Evolutionary conservation across 2,797 vertebrate species (phyloP), one percentile per base, ranked within the genome.

Genomic region (Takifugu ocellatus): DNA sequence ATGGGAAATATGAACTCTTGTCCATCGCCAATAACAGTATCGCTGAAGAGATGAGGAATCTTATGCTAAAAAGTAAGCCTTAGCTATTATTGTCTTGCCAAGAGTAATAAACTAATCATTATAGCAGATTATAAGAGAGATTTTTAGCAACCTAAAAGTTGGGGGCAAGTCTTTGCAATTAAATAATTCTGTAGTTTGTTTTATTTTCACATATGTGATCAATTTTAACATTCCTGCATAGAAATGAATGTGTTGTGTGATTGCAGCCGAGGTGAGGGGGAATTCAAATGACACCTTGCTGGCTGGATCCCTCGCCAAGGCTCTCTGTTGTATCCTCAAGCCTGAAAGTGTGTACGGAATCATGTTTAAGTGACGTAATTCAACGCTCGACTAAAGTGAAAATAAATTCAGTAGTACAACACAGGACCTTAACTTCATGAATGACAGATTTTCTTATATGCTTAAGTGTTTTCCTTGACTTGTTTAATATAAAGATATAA

Each of bases 1-100:
- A 98, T 49, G 97, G 97, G 51, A 99, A 98, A 84, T 98, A 98
- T 0, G 96, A 98, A 70, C 87, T 99, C 49, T 82, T 99, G 61
- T 89, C 96, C 2, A 90, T 94, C 0, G 92, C 94, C 21, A 95
- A 99, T 60, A 95, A 95, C 56, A 68, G 92, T 0, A 93, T 98
- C 24, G 87, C 90, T 0, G 94, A 97, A 51, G 94, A 97, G 74
- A 93, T 98, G 58, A 94, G 87, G 83, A 93, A 91, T 47, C 86
- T 98, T 17, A 95, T 98, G 92, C 90, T 92, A 47, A 93, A 90
- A 69, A 90, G 96, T 99, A 80, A 90, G 81, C 75, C 8, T 6
- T 45, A 16, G 1, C 17, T 27, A 11, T 51, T 57, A 46, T 59
- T 59, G 3, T 1, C 11, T 15, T 16, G 0, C 14, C 54, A 9